Evolutionary conservation across 2,797 vertebrate genomes (phyloP).

Genomic region (Mus caroli): DNA sequence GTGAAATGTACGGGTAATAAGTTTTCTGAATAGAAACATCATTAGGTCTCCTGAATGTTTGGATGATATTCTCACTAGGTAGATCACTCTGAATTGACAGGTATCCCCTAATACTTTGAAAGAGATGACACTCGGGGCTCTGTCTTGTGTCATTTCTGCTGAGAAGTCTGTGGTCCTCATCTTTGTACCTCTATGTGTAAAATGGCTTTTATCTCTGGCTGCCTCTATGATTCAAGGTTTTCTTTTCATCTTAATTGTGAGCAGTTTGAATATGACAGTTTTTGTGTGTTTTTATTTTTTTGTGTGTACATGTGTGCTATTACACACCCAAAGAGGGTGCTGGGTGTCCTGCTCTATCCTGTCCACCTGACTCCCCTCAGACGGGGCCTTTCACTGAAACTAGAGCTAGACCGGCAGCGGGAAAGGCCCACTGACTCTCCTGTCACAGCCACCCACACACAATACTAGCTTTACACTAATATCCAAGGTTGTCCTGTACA

Average conservation of each 20-base stretch:
- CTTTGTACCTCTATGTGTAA: constrained; percentile 2
- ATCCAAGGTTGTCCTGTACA: too few species aligned
- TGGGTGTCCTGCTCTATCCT: neutral
- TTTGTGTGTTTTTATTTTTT: neutral
- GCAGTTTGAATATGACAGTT: constrained; percentile 19
- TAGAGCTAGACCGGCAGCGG: neutral
- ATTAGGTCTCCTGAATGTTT: constrained; percentile 15
- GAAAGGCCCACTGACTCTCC: too few species aligned
- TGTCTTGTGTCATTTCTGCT: constrained; percentile 17
- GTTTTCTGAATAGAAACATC: neutral
- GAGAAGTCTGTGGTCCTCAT: neutral
- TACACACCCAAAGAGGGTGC: neutral
- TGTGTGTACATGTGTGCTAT: neutral
- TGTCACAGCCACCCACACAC: neutral
- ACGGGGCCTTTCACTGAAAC: neutral
- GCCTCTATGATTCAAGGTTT: constrained; percentile 33
- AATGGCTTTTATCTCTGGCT: constrained; percentile 22
- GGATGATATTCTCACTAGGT: constrained; percentile 16
- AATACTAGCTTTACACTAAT: neutral
- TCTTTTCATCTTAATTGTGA: constrained; percentile 63
- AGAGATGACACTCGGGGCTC: neutral
- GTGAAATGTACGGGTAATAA: neutral
- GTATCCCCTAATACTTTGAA: constrained; percentile 17
- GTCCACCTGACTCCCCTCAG: neutral
- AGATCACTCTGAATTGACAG: neutral